These are phyloP conservation scores for Pogonomyrmex barbatus DNA, from an alignment of 1,140 invertebrate species.

Conservation along the genomic window DNA sequence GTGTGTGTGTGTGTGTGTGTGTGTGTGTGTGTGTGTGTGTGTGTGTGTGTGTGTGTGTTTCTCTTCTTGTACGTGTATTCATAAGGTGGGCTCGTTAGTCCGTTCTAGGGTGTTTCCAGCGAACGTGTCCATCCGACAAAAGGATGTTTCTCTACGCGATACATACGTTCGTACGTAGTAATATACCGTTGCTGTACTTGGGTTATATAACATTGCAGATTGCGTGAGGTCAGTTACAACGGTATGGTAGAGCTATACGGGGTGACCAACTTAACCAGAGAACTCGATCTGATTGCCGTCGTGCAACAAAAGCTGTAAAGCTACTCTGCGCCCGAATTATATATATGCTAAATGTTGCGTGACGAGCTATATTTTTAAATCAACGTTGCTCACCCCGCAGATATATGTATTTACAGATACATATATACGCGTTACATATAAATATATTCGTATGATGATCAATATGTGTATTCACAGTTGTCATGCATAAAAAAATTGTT, in stretches of 20 bases:
- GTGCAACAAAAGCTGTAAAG: constrained; percentile 14
- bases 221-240: constrained; percentile 76
- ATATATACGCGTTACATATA: constrained; percentile 44
- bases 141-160: constrained; percentile 74
- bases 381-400: constrained; percentile 40
- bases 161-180: constrained; percentile 64
- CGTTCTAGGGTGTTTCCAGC: constrained; percentile 69
- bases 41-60: constrained; percentile 44
- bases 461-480: neutral
- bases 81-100: constrained; percentile 70
- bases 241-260: constrained; percentile 65
- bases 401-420: constrained; percentile 58
- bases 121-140: constrained; percentile 76
- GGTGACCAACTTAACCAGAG: constrained; percentile 49
- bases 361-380: constrained; percentile 2
- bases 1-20: constrained; percentile 35
- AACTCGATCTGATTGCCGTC: constrained; percentile 24
- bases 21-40: constrained; percentile 27
- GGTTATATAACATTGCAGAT: constrained; percentile 74
- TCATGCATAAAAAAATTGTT: neutral
- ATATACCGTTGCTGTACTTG: constrained; percentile 64
- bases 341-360: neutral
- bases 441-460: constrained; percentile 42
- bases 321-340: constrained; percentile 1
- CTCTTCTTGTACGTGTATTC: constrained; percentile 44